These are phyloP conservation scores for Calidris pygmaea DNA, from an alignment of 2,113 vertebrate genomes.

Conservation along the genomic window DNA sequence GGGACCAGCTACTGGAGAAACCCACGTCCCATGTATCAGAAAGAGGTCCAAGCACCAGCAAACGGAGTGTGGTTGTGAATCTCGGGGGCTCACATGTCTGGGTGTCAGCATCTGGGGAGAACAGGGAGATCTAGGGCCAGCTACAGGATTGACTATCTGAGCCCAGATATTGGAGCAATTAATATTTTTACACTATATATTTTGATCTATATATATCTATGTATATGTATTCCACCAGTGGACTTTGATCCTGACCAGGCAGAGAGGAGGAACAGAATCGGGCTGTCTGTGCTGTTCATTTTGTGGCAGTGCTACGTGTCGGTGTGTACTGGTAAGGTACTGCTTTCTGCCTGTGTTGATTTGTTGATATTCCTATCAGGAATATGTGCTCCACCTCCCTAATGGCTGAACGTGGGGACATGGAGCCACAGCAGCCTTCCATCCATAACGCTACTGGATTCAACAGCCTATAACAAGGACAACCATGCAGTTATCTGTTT, in stretches of 20 bases:
- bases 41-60: not conserved
- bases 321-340: not conserved
- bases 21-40: accelerated
- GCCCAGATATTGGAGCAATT: not conserved
- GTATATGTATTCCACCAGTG: not conserved
- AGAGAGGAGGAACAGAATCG: not conserved
- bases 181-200: not conserved
- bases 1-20: not conserved
- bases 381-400: not conserved
- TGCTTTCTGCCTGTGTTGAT: not conserved
- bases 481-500: not conserved
- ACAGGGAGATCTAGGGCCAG: not conserved
- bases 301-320: not conserved
- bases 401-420: not conserved
- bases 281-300: not conserved
- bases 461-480: not conserved
- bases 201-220: no score
- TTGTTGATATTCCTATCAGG: not conserved
- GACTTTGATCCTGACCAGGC: not conserved
- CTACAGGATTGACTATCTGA: not conserved
- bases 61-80: accelerated
- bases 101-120: not conserved
- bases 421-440: not conserved
- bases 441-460: not conserved
- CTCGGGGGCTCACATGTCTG: not conserved